phyloP scores from a whole-genome alignment of 2,113 vertebrate species.

The Pollachius pollachius region DNA sequence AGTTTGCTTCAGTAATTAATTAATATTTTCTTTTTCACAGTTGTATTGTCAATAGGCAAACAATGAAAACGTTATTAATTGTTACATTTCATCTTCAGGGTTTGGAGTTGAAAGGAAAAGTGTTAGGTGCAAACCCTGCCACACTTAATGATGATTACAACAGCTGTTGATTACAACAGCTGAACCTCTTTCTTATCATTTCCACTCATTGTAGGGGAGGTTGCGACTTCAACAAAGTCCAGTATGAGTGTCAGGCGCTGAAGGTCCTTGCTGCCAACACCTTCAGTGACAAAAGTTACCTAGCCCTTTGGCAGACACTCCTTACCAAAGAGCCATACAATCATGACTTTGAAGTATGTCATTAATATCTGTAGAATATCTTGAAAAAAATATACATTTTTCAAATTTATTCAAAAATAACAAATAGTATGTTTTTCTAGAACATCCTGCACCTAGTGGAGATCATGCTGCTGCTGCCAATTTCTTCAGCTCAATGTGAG shows the following conservation, averaged over 20 bases:
- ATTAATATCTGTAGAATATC: background rate
- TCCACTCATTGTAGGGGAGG: background rate
- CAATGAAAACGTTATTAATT: too few relatives aligned
- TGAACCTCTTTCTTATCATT: too few relatives aligned
- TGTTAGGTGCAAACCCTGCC: too few relatives aligned
- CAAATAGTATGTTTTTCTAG: background rate
- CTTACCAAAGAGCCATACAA: background rate
- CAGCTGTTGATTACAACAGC: too few relatives aligned
- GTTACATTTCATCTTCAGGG: too few relatives aligned
- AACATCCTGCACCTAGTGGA: conserved; percentile 17
- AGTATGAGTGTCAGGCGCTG: background rate
- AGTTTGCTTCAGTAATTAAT: too few relatives aligned
- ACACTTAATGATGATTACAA: too few relatives aligned
- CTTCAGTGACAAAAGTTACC: background rate
- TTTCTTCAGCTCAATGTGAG: conserved; percentile 12
- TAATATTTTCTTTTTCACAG: too few relatives aligned
- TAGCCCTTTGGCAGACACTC: background rate
- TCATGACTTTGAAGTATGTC: too few relatives aligned
- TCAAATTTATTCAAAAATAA: background rate
- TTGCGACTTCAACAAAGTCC: conserved; percentile 1
- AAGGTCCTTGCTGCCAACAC: background rate
- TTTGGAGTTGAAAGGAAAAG: too few relatives aligned
- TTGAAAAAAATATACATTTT: too few relatives aligned
- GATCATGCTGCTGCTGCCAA: conserved; percentile 6
- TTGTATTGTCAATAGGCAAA: too few relatives aligned